phyloP scores from a whole-genome alignment of 2,797 vertebrate genomes.

The Coreius guichenoti region DNA sequence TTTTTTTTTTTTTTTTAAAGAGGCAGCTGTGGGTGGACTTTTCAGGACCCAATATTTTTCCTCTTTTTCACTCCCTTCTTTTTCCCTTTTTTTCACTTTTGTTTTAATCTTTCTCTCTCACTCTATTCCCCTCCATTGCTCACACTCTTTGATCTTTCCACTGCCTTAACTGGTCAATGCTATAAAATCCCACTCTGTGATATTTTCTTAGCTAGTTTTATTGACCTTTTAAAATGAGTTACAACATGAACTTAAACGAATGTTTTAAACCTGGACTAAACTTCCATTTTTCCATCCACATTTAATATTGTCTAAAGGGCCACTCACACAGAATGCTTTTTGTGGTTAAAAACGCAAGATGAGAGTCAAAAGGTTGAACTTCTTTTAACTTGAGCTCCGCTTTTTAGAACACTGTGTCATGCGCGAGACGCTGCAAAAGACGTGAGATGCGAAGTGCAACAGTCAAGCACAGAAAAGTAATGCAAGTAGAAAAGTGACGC shows the following conservation, averaged over 20 bases:
- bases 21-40: conserved; percentile 70
- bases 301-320: conserved; percentile 7
- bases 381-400: not conserved
- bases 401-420: not conserved
- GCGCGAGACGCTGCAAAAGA: not conserved
- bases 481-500: not conserved
- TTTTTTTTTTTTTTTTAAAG: conserved; percentile 62
- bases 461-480: not conserved
- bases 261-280: conserved; percentile 37
- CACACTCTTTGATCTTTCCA: conserved; percentile 56
- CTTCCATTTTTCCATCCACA: conserved; percentile 32
- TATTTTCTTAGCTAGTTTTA: conserved; percentile 59
- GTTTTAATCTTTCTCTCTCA: conserved; percentile 46
- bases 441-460: not conserved
- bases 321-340: not conserved
- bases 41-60: conserved; percentile 69
- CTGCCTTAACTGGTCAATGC: conserved; percentile 55
- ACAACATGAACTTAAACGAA: conserved; percentile 45
- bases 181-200: conserved; percentile 50
- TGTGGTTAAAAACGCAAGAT: not conserved
- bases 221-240: conserved; percentile 59
- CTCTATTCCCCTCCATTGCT: conserved; percentile 34
- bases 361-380: not conserved
- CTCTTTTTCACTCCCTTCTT: conserved; percentile 51
- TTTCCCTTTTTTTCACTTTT: conserved; percentile 36